Evolutionary conservation across 2,888 invertebrate genomes (phyloP), one percentile per base, ranked within the genome.

Genomic region (Acheta domesticus): DNA sequence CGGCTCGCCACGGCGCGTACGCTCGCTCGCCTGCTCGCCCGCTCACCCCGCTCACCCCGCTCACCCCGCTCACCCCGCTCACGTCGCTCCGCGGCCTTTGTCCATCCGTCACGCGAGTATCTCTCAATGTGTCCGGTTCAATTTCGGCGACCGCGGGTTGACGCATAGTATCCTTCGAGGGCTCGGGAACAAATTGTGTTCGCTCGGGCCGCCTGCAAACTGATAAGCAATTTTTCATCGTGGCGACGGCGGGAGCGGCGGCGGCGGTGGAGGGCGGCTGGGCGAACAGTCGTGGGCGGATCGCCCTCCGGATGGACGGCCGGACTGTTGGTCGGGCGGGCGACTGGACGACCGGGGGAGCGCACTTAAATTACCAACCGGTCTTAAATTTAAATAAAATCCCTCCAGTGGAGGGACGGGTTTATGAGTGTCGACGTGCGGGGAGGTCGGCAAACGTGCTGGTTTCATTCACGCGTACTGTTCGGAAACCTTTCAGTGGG

Each of bases 61-160:
- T 14, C n/a, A 62, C 62, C n/a, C 62, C 16, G 62, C 16, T 16
- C 14, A 8, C 62, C 62, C 16, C 62, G 62, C 62, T 14, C n/a
- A 62, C 62, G 62, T 62, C 62, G 16, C 62, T 19, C 16, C 62
- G n/a, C 16, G 62, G 16, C 62, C n/a, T 62, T 62, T 62, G 62
- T 62, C 62, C 62, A 62, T 62, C 62, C 62, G 62, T 62, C 62
- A 62, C 62, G n/a, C 16, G n/a, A 62, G 62, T 62, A 14, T 62
- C 62, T 62, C n/a, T n/a, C 62, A 62, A 62, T 62, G 62, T 62
- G 62, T 62, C 62, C n/a, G 62, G 62, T 62, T 62, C 62, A 62
- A 62, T 62, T 62, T 62, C 62, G n/a, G 62, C 62, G 62, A 62
- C 14, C 62, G 62, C 62, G 36, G 36, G 36, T 62, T 62, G 62